A percentile compares a stretch with the other conserved stretches of the same genome.
These are phyloP conservation scores for Azemiops feae DNA, from an alignment of 2,113 vertebrate genomes.

Conservation along the genomic window DNA sequence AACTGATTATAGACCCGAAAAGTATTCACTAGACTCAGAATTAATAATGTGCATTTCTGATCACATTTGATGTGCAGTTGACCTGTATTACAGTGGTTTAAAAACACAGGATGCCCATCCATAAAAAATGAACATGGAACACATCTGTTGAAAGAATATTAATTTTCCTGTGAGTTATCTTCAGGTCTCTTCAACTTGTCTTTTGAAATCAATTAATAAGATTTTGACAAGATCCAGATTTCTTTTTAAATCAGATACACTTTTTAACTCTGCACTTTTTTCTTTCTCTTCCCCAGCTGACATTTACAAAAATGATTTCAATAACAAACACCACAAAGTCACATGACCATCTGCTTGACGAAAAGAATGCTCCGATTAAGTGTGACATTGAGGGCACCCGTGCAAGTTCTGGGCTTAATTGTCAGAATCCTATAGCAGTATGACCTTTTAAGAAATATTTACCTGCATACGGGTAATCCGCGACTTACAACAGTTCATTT, in stretches of 20 bases:
- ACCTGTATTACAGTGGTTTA: constrained; percentile 7
- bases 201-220: constrained; percentile 24
- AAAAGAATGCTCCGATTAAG: background rate
- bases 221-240: constrained; percentile 11
- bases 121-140: constrained; percentile 11
- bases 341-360: background rate
- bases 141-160: constrained; percentile 26
- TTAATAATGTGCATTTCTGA: constrained; percentile 22
- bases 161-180: constrained; percentile 27
- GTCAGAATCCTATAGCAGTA: background rate
- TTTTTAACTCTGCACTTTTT: background rate
- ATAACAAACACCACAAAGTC: background rate
- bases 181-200: constrained; percentile 9
- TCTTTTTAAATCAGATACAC: background rate
- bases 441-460: background rate
- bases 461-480: background rate
- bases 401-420: background rate
- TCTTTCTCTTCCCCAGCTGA: background rate
- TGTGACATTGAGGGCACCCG: background rate
- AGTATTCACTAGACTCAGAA: constrained; percentile 6
- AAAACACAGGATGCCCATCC: background rate
- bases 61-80: constrained; percentile 19
- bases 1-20: constrained; percentile 20
- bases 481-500: background rate
- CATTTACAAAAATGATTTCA: background rate